Conservation (phyloP, 1,140 invertebrate species). For the Leptinotarsa texana region DNA sequence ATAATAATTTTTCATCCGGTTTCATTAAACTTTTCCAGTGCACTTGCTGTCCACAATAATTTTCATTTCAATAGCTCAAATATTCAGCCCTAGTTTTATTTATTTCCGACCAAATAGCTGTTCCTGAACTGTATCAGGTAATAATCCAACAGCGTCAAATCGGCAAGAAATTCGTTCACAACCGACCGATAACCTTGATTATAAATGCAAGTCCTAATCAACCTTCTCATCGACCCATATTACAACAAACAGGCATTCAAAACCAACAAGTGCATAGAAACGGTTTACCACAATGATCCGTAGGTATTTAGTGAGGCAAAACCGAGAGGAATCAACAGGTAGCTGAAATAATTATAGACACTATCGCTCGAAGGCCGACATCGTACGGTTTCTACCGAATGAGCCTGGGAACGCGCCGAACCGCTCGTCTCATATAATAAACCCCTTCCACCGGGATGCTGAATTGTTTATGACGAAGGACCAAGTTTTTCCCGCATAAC, state of each 20-base stretch:
- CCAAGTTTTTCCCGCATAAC: constrained; percentile 24
- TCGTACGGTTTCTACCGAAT: constrained; percentile 25
- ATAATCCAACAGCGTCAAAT: not conserved
- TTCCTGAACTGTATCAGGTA: too few relatives aligned
- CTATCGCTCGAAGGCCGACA: constrained; percentile 23
- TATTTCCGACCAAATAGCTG: too few relatives aligned
- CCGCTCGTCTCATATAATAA: constrained; percentile 34
- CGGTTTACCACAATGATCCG: constrained; percentile 20
- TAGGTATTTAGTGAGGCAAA: constrained; percentile 19
- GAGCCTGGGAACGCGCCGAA: constrained; percentile 44
- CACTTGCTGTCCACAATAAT: too few relatives aligned
- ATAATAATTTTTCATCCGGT: too few relatives aligned
- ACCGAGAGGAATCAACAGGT: constrained; percentile 20
- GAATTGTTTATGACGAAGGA: constrained; percentile 21
- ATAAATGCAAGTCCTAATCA: constrained; percentile 7
- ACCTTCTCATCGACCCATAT: constrained; percentile 19
- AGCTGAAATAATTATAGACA: constrained; percentile 21
- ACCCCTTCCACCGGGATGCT: constrained; percentile 15
- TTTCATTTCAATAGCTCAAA: too few relatives aligned
- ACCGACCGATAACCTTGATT: constrained; percentile 8
- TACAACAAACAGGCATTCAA: constrained; percentile 18
- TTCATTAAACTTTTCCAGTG: too few relatives aligned
- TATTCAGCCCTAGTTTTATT: too few relatives aligned
- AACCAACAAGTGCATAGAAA: constrained; percentile 24
- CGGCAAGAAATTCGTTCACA: not conserved